phyloP scores from a whole-genome alignment of 2,113 vertebrate species.

The Embiotoca jacksoni region DNA sequence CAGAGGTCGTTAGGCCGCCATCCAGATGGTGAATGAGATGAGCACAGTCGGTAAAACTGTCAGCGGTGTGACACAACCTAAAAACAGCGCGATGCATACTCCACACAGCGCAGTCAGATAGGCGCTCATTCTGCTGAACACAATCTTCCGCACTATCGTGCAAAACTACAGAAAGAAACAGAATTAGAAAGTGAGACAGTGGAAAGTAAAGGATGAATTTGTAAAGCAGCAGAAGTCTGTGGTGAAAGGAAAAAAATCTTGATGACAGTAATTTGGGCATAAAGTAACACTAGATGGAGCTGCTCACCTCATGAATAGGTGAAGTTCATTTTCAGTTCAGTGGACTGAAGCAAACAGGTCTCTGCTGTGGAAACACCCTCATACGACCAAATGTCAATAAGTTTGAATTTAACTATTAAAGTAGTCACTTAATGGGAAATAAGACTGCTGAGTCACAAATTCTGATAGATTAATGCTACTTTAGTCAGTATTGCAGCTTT shows the following conservation, averaged over 20 bases:
- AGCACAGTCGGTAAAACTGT: slow-evolving; percentile 68
- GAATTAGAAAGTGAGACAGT: not conserved
- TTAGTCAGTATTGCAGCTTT: not conserved
- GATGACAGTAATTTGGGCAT: not conserved
- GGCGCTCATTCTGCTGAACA: slow-evolving; percentile 78
- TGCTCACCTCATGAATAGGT: slow-evolving; percentile 20
- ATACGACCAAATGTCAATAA: not conserved
- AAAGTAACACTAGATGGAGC: slow-evolving; percentile 69
- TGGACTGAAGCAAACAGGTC: not conserved
- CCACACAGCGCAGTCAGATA: slow-evolving; percentile 78
- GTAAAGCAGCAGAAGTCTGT: not conserved
- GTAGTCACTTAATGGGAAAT: not conserved
- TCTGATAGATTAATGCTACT: not conserved
- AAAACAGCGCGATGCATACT: slow-evolving; percentile 57
- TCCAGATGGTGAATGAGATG: slow-evolving; percentile 86
- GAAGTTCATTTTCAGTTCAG: not conserved
- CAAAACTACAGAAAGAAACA: slow-evolving; percentile 77
- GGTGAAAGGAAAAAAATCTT: too few relatives aligned
- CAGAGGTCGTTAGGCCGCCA: slow-evolving; percentile 78
- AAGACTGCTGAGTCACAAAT: not conserved
- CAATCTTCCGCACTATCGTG: slow-evolving; percentile 80
- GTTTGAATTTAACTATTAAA: not conserved
- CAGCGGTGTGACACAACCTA: slow-evolving; percentile 68
- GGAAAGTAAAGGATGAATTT: not conserved
- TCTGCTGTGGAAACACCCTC: not conserved